Percentiles rank a stretch among this genome's conserved stretches.
phyloP scores from a whole-genome alignment of 2,113 vertebrate species.

The Butorides virescens region DNA sequence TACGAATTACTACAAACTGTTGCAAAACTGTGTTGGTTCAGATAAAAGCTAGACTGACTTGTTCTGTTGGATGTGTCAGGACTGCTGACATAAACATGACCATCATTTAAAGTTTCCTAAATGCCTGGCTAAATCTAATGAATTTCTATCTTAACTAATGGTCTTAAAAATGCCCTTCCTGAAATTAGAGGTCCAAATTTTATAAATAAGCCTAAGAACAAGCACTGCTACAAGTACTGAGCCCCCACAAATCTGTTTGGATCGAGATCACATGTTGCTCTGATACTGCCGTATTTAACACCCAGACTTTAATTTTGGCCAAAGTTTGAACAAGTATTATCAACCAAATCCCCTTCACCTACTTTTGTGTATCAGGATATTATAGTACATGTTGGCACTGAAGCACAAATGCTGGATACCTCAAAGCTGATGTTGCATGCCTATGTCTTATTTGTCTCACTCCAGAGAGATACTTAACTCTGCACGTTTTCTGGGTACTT shows the following conservation, averaged over 20 bases:
- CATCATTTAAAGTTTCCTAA: conserved; percentile 10
- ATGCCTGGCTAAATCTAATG: neutral
- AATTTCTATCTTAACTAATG: neutral
- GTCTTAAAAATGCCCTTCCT: neutral
- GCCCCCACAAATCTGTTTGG: neutral
- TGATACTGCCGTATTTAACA: neutral
- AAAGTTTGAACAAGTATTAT: neutral
- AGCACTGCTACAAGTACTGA: neutral
- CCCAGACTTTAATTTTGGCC: neutral
- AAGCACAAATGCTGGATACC: neutral
- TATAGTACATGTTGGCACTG: neutral
- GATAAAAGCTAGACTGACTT: conserved; percentile 53
- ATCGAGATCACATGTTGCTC: neutral
- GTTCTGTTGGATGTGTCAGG: conserved; percentile 25
- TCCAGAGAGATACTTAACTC: neutral
- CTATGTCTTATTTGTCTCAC: neutral
- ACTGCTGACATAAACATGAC: conserved; percentile 11
- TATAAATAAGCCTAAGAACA: neutral
- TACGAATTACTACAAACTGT: conserved; percentile 18
- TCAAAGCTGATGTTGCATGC: neutral
- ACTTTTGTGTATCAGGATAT: neutral
- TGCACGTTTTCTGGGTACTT: neutral
- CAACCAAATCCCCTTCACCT: neutral
- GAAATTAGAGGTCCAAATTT: neutral
- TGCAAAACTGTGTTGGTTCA: conserved; percentile 56